Conservation (phyloP, 2,888 invertebrate genomes). For the Zootermopsis nevadensis region DNA sequence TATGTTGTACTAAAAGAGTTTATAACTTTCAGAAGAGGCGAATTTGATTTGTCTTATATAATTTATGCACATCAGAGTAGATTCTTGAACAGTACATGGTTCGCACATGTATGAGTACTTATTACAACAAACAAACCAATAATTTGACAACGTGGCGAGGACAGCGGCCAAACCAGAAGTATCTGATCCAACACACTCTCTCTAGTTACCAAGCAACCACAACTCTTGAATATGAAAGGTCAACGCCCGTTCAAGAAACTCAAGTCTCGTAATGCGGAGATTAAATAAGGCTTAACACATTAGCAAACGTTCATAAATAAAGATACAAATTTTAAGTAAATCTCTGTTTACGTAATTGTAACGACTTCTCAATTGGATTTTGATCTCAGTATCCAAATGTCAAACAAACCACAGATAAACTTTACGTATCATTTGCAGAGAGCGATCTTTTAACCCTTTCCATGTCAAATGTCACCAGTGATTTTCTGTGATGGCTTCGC, state of each 20-base stretch:
- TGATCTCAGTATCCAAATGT: not conserved
- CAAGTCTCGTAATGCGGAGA: conserved; percentile 5
- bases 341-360: not conserved
- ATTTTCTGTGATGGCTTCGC: too few relatives aligned
- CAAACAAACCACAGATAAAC: not conserved
- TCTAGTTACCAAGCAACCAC: conserved; percentile 24
- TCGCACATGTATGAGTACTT: not conserved
- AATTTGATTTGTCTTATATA: not conserved
- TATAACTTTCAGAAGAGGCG: not conserved
- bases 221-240: conserved; percentile 38
- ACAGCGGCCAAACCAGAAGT: conserved; percentile 5
- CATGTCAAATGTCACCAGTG: too few relatives aligned
- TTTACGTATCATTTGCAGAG: not conserved
- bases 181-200: not conserved
- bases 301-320: not conserved
- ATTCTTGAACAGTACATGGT: not conserved
- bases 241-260: conserved; percentile 39
- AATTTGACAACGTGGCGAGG: conserved; percentile 11
- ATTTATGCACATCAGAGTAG: not conserved
- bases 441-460: not conserved
- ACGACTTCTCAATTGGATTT: not conserved
- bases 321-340: not conserved
- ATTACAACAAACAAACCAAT: not conserved
- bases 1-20: not conserved
- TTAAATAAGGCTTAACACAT: not conserved